Evolutionary conservation across 2,888 invertebrate genomes (phyloP).

Genomic region (Apodemia mormo): DNA sequence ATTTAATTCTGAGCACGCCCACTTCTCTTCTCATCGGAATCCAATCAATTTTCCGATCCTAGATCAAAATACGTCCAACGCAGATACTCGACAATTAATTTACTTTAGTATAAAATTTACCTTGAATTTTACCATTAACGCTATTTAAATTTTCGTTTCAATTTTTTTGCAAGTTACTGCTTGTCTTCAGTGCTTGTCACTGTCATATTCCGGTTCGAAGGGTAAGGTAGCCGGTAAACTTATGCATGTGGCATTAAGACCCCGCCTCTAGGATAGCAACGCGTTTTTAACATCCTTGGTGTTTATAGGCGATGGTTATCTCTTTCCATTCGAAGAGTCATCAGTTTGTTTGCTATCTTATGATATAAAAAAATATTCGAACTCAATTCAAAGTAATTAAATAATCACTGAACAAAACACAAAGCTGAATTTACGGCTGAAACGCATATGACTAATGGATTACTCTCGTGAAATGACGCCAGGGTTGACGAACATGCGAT

Average conservation of each 20-base stretch:
- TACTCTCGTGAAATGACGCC: conserved; percentile 29
- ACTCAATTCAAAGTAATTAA: conserved; percentile 3
- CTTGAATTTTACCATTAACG: background rate
- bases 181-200: no score
- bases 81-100: background rate
- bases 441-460: conserved; percentile 35
- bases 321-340: no score
- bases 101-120: background rate
- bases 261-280: no score
- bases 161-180: background rate
- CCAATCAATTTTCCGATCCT: conserved; percentile 3
- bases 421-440: conserved; percentile 26
- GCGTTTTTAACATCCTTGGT: no score
- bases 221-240: no score
- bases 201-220: no score
- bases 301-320: no score
- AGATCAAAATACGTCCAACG: background rate
- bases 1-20: conserved; percentile 1
- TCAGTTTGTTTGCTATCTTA: no score
- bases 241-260: no score
- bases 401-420: conserved; percentile 9
- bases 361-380: background rate
- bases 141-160: background rate
- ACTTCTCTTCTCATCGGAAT: background rate
- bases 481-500: conserved; percentile 29